A percentile compares a stretch with the other conserved stretches of the same genome.
Conservation (phyloP, 1,140 invertebrate species). For the Chelonus insularis region DNA sequence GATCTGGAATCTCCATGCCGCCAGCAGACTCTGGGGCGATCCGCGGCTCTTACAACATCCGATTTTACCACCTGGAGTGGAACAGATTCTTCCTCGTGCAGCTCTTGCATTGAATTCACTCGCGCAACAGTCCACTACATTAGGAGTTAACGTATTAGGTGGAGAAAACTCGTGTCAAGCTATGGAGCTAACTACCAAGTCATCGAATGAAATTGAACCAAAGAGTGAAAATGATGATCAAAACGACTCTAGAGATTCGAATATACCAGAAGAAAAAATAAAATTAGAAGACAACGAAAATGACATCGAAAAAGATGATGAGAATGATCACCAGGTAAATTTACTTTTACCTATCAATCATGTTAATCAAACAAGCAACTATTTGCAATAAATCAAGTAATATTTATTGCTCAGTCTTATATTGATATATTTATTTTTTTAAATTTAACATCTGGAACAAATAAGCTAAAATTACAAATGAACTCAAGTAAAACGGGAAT, state of each 20-base stretch:
- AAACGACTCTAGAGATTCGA: constrained; percentile 1
- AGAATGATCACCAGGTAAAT: constrained; percentile 44
- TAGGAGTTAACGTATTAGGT: constrained; percentile 42
- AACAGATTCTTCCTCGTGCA: constrained; percentile 47
- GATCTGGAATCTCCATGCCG: constrained; percentile 56
- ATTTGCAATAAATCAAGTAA: no score
- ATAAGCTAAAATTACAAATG: no score
- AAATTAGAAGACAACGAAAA: constrained; percentile 46
- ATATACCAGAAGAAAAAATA: constrained; percentile 1
- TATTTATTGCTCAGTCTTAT: no score
- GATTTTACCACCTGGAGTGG: constrained; percentile 46
- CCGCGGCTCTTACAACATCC: constrained; percentile 50
- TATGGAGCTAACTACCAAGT: constrained; percentile 45
- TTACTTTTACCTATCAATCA: no score
- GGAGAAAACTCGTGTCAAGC: constrained; percentile 40
- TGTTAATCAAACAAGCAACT: no score
- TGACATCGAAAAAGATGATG: constrained; percentile 48
- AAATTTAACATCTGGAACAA: no score
- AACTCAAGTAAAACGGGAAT: no score
- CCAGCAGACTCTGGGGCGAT: constrained; percentile 55
- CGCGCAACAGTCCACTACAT: constrained; percentile 31
- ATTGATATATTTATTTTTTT: no score
- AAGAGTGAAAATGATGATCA: constrained; percentile 27
- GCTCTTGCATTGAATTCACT: constrained; percentile 53
- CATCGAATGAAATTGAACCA: constrained; percentile 27